Evolutionary conservation across 64 coral and sea anemone genomes (phyloP), one percentile per base, ranked within the genome.

Genomic region (Cladopsammia gracilis): DNA sequence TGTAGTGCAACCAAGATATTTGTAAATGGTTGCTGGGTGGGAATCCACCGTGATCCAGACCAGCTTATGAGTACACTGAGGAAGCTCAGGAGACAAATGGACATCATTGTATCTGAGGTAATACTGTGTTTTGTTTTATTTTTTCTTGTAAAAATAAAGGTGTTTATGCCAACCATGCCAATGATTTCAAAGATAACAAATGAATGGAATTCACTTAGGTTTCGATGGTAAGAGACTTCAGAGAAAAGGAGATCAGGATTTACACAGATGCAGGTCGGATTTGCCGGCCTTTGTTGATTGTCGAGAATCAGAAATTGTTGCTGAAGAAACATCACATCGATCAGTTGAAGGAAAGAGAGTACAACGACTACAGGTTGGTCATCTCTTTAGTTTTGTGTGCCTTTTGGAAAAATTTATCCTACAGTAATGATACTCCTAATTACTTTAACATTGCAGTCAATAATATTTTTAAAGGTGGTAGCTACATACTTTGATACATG

Each of bases 21-120:
- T 91, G 98, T 99, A 46, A 99, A 99, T 96, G 98, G 98, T 25
- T 99, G 98, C 56, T 99, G 98, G 98, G 98, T 99, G 4, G 98
- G 98, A 56, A 99, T 99, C 83, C 98, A 99, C 90, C 70, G 98
- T 62, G 98, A 99, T 73, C 98, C 98, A 73, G 98, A 99, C 60
- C 98, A 99, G 65, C 94, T 99, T 1, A 99, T 99, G 98, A 88
- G 94, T 42, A 99, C 98, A 72, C 88, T 99, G 3, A 85, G 98
- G 48, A 99, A 99, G 49, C 71, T 99, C 45, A 86, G 98, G 67
- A 84, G 98, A 78, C 98, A 95, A 71, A 99, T 99, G 98, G 98
- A 99, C 71, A 99, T 99, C 64, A 96, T 99, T 79, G 98, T 99
- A 50, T 99, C 98, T 79, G 98, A 99, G 94, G 94, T 95, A 89